These are phyloP conservation scores for Lethrus apterus DNA, from an alignment of 1,140 invertebrate genomes.

Conservation along the genomic window DNA sequence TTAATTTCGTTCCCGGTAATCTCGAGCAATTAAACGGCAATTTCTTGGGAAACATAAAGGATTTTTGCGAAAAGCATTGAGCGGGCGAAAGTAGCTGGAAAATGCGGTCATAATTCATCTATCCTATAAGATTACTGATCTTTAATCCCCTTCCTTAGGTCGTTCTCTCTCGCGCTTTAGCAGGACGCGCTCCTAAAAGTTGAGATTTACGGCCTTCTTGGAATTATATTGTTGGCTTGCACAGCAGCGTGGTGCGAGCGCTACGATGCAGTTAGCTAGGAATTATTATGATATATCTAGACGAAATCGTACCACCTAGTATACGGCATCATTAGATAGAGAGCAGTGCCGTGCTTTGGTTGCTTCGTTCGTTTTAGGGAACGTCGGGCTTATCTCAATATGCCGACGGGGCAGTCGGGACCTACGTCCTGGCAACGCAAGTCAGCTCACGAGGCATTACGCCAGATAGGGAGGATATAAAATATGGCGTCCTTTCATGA, in stretches of 20 bases:
- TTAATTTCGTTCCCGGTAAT: conserved; percentile 39
- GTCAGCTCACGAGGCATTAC: conserved; percentile 33
- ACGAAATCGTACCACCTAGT: conserved; percentile 38
- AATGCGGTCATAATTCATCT: conserved; percentile 55
- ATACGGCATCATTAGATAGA: conserved; percentile 25
- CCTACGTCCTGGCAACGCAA: conserved; percentile 19
- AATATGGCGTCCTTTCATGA: conserved; percentile 63
- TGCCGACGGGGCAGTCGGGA: conserved; percentile 26
- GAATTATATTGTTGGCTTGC: conserved; percentile 54
- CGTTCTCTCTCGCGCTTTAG: conserved; percentile 38
- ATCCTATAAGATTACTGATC: conserved; percentile 64
- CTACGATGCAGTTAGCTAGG: conserved; percentile 42
- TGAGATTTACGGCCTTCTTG: conserved; percentile 59
- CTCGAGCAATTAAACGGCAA: conserved; percentile 40
- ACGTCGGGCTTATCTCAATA: conserved; percentile 33
- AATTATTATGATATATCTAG: conserved; percentile 50
- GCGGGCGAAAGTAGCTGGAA: conserved; percentile 40
- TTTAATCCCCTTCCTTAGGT: conserved; percentile 55
- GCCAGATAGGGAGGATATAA: conserved; percentile 51
- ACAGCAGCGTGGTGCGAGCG: conserved; percentile 38
- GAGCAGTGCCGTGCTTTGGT: conserved; percentile 15
- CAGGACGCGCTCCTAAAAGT: conserved; percentile 53
- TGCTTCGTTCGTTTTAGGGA: no score
- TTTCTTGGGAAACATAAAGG: conserved; percentile 40
- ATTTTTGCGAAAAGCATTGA: conserved; percentile 39